Percentiles rank a stretch among this genome's conserved stretches.
These are phyloP conservation scores for Gasteruption jaculator DNA, from an alignment of 2,888 invertebrate genomes.

Conservation along the genomic window DNA sequence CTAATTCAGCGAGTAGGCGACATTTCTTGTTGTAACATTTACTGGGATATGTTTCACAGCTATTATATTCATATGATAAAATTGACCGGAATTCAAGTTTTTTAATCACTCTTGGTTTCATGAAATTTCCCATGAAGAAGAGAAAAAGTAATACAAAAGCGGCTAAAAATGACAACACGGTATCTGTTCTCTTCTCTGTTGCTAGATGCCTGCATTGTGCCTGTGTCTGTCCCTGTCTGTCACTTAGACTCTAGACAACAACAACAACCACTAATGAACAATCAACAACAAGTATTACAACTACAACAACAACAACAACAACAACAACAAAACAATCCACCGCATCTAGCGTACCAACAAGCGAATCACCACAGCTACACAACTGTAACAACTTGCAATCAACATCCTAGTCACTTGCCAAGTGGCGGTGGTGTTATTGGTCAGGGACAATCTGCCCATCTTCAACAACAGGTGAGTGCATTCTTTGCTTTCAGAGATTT, in stretches of 20 bases:
- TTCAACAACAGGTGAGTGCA: conserved; percentile 51
- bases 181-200: conserved; percentile 73
- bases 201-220: conserved; percentile 83
- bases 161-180: conserved; percentile 52
- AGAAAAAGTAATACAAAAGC: conserved; percentile 35
- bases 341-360: conserved; percentile 53
- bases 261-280: conserved; percentile 46
- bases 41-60: no score
- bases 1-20: no score
- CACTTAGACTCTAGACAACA: conserved; percentile 53
- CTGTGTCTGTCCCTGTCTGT: conserved; percentile 54
- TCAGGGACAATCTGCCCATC: conserved; percentile 48
- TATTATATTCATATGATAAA: no score
- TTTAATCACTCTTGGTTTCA: no score
- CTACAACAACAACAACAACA: conserved; percentile 43
- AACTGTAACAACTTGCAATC: conserved; percentile 50
- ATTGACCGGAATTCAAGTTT: no score
- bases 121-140: no score
- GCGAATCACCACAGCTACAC: conserved; percentile 53
- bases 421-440: conserved; percentile 40
- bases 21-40: no score
- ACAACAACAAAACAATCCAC: conserved; percentile 53
- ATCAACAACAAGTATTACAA: conserved; percentile 32
- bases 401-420: conserved; percentile 42
- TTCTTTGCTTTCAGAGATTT: conserved; percentile 19